phyloP scores from a whole-genome alignment of 2,113 vertebrate genomes.

The Thunnus maccoyii region DNA sequence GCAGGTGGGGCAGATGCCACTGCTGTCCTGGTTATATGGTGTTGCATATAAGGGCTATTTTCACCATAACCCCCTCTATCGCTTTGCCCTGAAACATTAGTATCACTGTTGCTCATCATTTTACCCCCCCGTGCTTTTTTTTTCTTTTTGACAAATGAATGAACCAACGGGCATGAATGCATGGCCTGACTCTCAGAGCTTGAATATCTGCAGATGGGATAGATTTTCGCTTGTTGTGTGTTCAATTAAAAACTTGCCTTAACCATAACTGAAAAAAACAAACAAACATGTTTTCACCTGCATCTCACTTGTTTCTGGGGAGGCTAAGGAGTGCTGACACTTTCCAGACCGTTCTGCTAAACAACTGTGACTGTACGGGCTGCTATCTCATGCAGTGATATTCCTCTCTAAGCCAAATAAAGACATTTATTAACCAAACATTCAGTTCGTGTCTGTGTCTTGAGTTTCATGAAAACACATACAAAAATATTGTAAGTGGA shows the following conservation, averaged over 20 bases:
- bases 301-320: constrained; percentile 69
- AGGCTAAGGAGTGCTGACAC: constrained; percentile 66
- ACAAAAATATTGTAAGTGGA: too few relatives aligned
- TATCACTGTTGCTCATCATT: neutral
- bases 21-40: constrained; percentile 49
- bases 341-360: constrained; percentile 74
- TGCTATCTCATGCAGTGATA: constrained; percentile 82
- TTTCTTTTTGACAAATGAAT: constrained; percentile 73
- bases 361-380: constrained; percentile 82
- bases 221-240: constrained; percentile 82
- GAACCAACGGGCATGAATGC: constrained; percentile 79
- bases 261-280: constrained; percentile 74
- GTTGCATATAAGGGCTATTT: constrained; percentile 75
- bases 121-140: neutral
- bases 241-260: constrained; percentile 81
- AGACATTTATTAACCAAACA: constrained; percentile 86
- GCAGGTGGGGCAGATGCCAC: constrained; percentile 52
- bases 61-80: constrained; percentile 31
- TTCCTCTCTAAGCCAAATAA: constrained; percentile 88
- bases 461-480: neutral
- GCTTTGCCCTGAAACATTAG: neutral
- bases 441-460: neutral
- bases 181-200: constrained; percentile 83
- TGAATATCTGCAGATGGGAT: constrained; percentile 77
- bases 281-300: constrained; percentile 63